Conservation (phyloP, 2,888 invertebrate genomes). For the Xylophagus ater region DNA sequence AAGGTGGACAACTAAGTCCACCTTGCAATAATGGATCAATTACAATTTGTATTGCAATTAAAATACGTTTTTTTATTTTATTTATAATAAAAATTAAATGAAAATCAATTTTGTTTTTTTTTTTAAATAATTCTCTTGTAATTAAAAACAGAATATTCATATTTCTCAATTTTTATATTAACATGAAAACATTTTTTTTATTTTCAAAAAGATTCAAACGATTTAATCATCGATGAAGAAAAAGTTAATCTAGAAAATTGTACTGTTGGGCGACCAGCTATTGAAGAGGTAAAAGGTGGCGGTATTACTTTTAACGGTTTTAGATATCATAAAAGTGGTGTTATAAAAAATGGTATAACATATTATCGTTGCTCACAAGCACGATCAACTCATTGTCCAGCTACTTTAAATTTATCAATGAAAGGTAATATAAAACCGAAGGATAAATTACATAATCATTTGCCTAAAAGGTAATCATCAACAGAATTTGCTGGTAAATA, state of each 20-base stretch:
- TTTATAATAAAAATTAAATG: too few relatives aligned
- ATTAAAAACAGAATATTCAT: too few relatives aligned
- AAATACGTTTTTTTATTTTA: too few relatives aligned
- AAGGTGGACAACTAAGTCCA: too few relatives aligned
- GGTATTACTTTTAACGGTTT: slow-evolving; percentile 12
- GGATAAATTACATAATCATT: slow-evolving; percentile 15
- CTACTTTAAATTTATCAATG: slow-evolving; percentile 11
- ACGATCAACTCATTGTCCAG: slow-evolving; percentile 11
- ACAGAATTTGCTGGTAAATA: slow-evolving; percentile 11
- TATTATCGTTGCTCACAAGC: slow-evolving; percentile 16
- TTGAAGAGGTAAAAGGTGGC: slow-evolving; percentile 6
- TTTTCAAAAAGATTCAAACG: background rate
- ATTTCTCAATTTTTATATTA: slow-evolving; percentile 7
- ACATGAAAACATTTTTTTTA: background rate
- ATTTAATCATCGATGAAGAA: background rate
- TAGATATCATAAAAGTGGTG: slow-evolving; percentile 17
- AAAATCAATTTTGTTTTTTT: too few relatives aligned
- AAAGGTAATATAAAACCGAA: slow-evolving; percentile 8
- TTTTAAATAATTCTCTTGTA: too few relatives aligned
- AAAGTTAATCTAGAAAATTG: background rate
- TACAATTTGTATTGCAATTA: too few relatives aligned
- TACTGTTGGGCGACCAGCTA: background rate
- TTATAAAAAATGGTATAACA: slow-evolving; percentile 14
- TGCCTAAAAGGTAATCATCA: slow-evolving; percentile 8
- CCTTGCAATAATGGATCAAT: too few relatives aligned